phyloP scores from a whole-genome alignment of 1,140 invertebrate species.

The Megalonaias nervosa region DNA sequence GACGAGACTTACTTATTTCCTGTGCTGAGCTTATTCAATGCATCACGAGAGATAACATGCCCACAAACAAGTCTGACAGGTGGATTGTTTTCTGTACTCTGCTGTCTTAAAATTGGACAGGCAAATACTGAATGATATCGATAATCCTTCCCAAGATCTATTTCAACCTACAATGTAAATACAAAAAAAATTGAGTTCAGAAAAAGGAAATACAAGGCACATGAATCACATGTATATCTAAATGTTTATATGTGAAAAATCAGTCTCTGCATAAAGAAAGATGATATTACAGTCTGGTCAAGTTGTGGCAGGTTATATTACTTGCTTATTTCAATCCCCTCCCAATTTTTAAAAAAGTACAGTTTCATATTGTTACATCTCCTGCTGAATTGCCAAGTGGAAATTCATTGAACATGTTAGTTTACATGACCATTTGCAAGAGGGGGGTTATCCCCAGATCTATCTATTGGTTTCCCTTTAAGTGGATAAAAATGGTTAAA shows the following conservation, averaged over 20 bases:
- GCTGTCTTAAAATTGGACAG: conserved; percentile 97
- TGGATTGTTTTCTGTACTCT: conserved; percentile 96
- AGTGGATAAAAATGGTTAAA: too few relatives aligned
- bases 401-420: too few relatives aligned
- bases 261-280: not conserved
- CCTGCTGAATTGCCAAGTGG: too few relatives aligned
- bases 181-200: not conserved
- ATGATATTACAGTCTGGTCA: not conserved
- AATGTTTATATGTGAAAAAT: not conserved
- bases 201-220: not conserved
- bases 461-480: too few relatives aligned
- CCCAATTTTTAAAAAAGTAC: too few relatives aligned
- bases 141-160: conserved; percentile 88
- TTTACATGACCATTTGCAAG: too few relatives aligned
- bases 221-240: not conserved
- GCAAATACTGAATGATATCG: conserved; percentile 98
- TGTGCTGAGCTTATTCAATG: conserved; percentile 92
- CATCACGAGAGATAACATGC: conserved; percentile 98
- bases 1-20: conserved; percentile 86
- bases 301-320: too few relatives aligned
- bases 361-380: too few relatives aligned
- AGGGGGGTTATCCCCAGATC: too few relatives aligned
- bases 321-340: too few relatives aligned
- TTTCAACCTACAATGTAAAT: conserved; percentile 83
- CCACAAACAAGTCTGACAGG: conserved; percentile 97